These are phyloP conservation scores for Acanthornis magna DNA, from an alignment of 2,797 vertebrate genomes.

Conservation along the genomic window DNA sequence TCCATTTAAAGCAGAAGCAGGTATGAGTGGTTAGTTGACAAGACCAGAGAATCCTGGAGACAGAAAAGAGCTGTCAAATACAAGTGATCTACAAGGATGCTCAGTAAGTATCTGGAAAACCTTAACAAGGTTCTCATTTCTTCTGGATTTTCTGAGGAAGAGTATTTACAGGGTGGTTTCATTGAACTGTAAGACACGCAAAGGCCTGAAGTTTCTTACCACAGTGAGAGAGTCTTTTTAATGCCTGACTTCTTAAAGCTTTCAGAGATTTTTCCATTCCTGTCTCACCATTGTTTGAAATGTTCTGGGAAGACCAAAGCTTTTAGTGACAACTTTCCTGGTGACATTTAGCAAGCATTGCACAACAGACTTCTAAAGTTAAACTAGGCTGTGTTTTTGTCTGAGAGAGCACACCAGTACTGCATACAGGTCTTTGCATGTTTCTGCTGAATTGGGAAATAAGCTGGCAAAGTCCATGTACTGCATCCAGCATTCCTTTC, in stretches of 20 bases:
- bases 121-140: not conserved
- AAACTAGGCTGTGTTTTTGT: not conserved
- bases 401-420: not conserved
- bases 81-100: not conserved
- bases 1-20: not conserved
- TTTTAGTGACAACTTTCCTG: not conserved
- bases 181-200: not conserved
- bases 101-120: not conserved
- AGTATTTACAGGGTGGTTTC: not conserved
- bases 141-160: not conserved
- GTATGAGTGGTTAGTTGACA: not conserved
- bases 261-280: not conserved
- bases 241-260: not conserved
- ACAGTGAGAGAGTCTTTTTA: not conserved
- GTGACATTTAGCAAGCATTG: not conserved
- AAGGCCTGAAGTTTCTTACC: not conserved
- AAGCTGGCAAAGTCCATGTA: not conserved
- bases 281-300: not conserved
- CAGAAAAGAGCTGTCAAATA: not conserved
- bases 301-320: not conserved
- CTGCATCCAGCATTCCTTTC: slow-evolving; percentile 10
- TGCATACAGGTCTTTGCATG: not conserved
- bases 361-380: not conserved
- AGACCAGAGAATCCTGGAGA: not conserved
- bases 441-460: slow-evolving; percentile 25